Evolutionary conservation across 2,113 vertebrate species (phyloP).

Genomic region (Pardalotus punctatus): DNA sequence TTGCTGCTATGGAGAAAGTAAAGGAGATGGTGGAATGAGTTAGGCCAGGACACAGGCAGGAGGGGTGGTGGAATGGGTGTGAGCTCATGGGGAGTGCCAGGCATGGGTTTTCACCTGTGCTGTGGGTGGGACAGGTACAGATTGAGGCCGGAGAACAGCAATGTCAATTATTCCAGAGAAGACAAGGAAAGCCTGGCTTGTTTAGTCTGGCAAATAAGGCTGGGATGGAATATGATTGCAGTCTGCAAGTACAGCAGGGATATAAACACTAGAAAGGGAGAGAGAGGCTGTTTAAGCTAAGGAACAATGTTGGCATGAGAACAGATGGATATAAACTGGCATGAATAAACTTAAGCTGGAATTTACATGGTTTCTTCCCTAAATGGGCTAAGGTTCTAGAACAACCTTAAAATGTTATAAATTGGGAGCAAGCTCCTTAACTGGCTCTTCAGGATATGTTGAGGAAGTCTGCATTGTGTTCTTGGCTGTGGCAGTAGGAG

Average conservation of each 20-base stretch:
- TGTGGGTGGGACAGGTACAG: background rate
- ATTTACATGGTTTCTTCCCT: background rate
- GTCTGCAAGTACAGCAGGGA: background rate
- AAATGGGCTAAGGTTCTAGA: background rate
- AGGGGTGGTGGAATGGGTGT: background rate
- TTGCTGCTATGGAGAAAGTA: background rate
- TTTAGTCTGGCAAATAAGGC: background rate
- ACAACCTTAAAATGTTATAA: background rate
- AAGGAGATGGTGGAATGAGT: fast-evolving
- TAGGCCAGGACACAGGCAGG: background rate
- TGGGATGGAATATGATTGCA: background rate
- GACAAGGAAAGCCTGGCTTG: background rate
- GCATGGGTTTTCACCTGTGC: background rate
- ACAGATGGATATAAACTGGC: background rate
- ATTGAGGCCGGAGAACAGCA: background rate
- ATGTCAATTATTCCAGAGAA: background rate
- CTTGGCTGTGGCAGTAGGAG: background rate
- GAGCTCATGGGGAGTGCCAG: background rate
- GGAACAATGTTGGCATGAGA: background rate
- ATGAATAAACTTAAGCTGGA: background rate
- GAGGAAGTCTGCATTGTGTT: background rate
- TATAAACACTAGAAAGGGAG: background rate
- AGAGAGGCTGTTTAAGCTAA: background rate
- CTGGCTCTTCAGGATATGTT: background rate
- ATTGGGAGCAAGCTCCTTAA: background rate